Evolutionary conservation across 2,113 vertebrate genomes (phyloP).

Genomic region (Notechis scutatus): DNA sequence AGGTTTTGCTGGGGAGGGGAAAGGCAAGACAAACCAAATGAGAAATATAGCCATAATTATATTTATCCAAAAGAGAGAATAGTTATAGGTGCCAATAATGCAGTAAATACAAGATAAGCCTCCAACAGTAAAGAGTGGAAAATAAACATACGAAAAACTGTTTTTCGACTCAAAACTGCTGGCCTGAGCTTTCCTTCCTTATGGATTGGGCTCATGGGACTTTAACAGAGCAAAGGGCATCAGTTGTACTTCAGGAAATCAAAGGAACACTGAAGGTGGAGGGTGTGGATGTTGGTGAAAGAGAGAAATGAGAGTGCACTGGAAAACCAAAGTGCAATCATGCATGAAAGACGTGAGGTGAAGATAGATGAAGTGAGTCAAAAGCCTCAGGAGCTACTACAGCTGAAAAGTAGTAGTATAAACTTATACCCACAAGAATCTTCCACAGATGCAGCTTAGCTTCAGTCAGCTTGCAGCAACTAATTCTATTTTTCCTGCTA

Average conservation of each 20-base stretch:
- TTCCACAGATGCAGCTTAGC: not conserved
- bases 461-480: not conserved
- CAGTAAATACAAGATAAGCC: not conserved
- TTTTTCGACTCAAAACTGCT: not conserved
- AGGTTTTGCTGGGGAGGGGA: not conserved
- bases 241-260: not conserved
- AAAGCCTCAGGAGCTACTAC: not conserved
- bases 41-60: not conserved
- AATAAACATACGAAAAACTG: not conserved
- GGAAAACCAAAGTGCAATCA: not conserved
- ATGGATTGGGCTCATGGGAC: not conserved
- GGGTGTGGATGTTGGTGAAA: not conserved
- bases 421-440: not conserved
- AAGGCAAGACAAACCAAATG: not conserved
- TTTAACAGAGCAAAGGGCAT: not conserved
- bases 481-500: not conserved
- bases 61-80: not conserved
- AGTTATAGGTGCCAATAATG: not conserved
- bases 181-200: not conserved
- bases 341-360: not conserved
- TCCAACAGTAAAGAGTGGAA: not conserved
- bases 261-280: not conserved
- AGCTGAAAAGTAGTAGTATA: not conserved
- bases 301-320: not conserved
- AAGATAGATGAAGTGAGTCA: not conserved